These are phyloP conservation scores for Onychostoma macrolepis DNA, from an alignment of 2,113 vertebrate genomes.

Conservation along the genomic window DNA sequence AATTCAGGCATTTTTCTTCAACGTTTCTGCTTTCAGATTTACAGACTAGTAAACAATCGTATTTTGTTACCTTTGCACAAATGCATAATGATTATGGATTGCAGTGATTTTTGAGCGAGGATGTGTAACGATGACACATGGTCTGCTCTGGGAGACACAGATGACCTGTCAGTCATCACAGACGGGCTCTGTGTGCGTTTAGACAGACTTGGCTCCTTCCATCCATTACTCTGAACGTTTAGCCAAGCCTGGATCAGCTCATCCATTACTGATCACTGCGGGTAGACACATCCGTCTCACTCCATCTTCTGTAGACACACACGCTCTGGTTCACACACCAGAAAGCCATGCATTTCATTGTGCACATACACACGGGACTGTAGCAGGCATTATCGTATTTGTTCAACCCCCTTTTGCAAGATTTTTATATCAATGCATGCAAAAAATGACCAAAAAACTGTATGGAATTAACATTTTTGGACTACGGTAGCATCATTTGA, in stretches of 20 bases:
- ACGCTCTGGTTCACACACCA: neutral
- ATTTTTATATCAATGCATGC: neutral
- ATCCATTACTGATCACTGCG: constrained; percentile 30
- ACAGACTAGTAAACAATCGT: neutral
- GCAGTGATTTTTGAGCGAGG: neutral
- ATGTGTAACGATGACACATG: neutral
- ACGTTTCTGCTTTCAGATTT: neutral
- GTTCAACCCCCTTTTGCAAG: neutral
- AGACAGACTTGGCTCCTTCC: neutral
- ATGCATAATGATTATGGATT: constrained; percentile 4
- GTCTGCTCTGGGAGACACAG: neutral
- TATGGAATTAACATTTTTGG: neutral
- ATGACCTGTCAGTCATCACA: constrained; percentile 25
- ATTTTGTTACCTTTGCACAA: neutral
- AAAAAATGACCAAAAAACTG: neutral
- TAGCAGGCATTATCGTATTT: neutral
- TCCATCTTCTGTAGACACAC: constrained; percentile 37
- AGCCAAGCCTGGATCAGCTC: constrained; percentile 11
- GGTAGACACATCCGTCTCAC: constrained; percentile 32
- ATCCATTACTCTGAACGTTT: constrained; percentile 35
- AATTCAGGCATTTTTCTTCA: neutral
- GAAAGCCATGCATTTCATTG: neutral
- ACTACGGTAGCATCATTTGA: neutral
- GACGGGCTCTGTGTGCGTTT: neutral
- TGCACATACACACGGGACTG: neutral